Evolutionary conservation across 1,140 invertebrate species (phyloP), one percentile per base, ranked within the genome.

Genomic region (Zaprionus davidi): DNA sequence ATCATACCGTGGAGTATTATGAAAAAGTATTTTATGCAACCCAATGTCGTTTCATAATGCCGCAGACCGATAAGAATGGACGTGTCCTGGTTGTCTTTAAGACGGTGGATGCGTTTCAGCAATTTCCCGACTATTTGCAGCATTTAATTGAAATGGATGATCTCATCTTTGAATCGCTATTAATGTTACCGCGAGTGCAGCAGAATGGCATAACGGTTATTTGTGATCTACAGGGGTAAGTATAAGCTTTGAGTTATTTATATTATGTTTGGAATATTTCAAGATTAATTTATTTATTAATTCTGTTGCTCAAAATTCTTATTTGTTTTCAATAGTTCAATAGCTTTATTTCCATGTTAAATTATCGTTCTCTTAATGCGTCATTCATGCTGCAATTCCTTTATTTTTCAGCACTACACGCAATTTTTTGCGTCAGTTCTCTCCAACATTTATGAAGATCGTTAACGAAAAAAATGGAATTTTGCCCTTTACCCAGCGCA

Each of bases 131-230:
- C 38, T 92, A 82, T 46, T 57, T 92, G 13, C 77, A 92, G 44
- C 79, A 81, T 58, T 73, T 92, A 34, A 77, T 92, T 24, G 91
- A 92, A 77, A 90, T 92, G 57, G 91, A 92, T 76, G 91, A 92
- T 74, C 72, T 92, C 49, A 92, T 92, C 44, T 91, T 92, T 57
- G 91, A 92, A 69, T 83, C 91, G 5, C 28, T 92, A 13, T 60
- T 92, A 58, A 64, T 91, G 55, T 56, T 92, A 34, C 91, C 91
- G 1, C 75, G 77, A 3, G 88, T 90, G 13, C 90, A 91, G 53
- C 67, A 85, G 36, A 82, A 83, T 49, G 90, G 90, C n/a, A 90
- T 91, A 26, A 91, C 90, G 17, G 82, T 91, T 22, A 91, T 91
- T n/a, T 91, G 84, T 44, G 90, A 91, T 56, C 71, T 91, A 1